A percentile compares a stretch with the other conserved stretches of the same genome.
Evolutionary conservation across 2,797 vertebrate genomes (phyloP).

Genomic region (Merluccius polli): DNA sequence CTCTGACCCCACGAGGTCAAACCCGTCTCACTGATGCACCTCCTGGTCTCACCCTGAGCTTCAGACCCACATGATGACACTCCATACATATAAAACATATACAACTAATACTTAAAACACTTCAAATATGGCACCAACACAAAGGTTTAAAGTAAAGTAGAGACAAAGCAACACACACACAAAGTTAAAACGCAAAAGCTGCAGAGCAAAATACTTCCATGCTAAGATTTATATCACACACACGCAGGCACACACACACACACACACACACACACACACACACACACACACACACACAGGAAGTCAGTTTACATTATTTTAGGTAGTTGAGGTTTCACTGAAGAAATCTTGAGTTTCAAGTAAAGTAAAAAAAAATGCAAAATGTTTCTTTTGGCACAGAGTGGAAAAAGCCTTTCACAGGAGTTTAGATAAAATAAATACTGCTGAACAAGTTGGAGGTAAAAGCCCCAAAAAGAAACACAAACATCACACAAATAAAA

Average conservation of each 20-base stretch:
- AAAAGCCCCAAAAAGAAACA: background rate
- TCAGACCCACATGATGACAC: conserved; percentile 24
- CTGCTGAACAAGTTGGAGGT: background rate
- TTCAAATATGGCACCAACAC: background rate
- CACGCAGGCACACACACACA: too few relatives aligned
- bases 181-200: too few relatives aligned
- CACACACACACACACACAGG: too few relatives aligned
- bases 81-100: conserved; percentile 10
- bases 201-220: too few relatives aligned
- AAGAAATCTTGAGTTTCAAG: background rate
- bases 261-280: too few relatives aligned
- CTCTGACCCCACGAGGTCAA: background rate
- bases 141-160: background rate
- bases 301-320: too few relatives aligned
- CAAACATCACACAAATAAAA: background rate
- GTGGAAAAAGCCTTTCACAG: background rate
- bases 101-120: background rate
- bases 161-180: background rate
- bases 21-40: conserved; percentile 16
- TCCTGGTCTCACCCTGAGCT: conserved; percentile 21
- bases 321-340: background rate
- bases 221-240: too few relatives aligned
- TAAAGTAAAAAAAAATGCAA: conserved; percentile 2
- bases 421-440: background rate
- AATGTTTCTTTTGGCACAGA: background rate